These are phyloP conservation scores for Corythornis leucogaster DNA, from an alignment of 2,797 vertebrate species.

Conservation along the genomic window DNA sequence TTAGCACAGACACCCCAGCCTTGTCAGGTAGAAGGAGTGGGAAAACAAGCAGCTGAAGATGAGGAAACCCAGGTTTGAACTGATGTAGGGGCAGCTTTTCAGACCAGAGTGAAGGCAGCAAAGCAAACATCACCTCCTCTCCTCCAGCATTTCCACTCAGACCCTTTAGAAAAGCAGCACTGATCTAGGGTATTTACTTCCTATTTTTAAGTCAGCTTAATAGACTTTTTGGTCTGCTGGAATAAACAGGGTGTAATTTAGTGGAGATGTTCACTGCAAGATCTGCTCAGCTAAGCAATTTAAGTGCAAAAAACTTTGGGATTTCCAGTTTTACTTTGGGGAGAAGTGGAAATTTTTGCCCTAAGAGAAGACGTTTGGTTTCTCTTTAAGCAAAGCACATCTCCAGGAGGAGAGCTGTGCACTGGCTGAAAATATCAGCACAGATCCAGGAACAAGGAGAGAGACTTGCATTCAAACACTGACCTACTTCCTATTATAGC, in stretches of 20 bases:
- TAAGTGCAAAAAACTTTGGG: not conserved
- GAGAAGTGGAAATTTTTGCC: too few species aligned
- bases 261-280: not conserved
- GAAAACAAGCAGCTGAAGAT: not conserved
- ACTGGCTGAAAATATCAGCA: constrained; percentile 6
- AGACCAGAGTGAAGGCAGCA: not conserved
- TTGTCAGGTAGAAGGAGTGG: not conserved
- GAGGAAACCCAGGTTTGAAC: not conserved
- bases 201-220: not conserved
- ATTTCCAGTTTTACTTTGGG: not conserved
- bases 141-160: not conserved
- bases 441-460: constrained; percentile 25
- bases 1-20: not conserved
- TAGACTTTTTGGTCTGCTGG: not conserved
- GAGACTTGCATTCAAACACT: constrained; percentile 33
- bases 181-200: not conserved
- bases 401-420: not conserved
- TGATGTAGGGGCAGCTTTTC: not conserved
- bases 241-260: not conserved
- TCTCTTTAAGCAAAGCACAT: constrained; percentile 17
- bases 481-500: constrained; percentile 68
- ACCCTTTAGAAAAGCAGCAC: not conserved
- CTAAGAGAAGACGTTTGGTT: not conserved
- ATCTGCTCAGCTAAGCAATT: not conserved
- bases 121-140: not conserved